A percentile compares a stretch with the other conserved stretches of the same genome.
Conservation (phyloP, 1,140 invertebrate species). For the Liolophura sinensis region DNA sequence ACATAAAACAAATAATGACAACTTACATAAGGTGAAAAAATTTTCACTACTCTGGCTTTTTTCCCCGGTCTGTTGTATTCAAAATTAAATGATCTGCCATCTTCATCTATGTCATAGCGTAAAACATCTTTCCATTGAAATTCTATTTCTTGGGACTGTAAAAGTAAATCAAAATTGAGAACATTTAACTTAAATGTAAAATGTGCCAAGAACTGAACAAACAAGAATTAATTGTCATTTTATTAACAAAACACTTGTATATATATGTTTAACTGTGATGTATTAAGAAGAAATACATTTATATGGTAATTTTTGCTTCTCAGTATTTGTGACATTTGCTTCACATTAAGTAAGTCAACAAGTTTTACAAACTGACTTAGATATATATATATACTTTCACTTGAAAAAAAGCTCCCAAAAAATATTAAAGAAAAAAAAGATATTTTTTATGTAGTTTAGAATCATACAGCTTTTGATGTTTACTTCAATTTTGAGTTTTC, state of each 20-base stretch:
- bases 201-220: too few relatives aligned
- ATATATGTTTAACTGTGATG: too few relatives aligned
- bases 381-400: not conserved
- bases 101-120: slow-evolving; percentile 87
- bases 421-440: not conserved
- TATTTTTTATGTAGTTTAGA: not conserved
- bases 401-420: slow-evolving; percentile 1
- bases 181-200: too few relatives aligned
- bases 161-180: slow-evolving; percentile 24
- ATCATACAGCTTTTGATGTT: not conserved
- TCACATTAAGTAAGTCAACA: not conserved
- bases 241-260: too few relatives aligned
- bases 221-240: too few relatives aligned
- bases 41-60: slow-evolving; percentile 82
- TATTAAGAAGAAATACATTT: too few relatives aligned
- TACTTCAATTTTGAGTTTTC: not conserved
- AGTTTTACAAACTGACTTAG: not conserved
- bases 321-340: not conserved
- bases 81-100: slow-evolving; percentile 86
- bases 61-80: slow-evolving; percentile 83
- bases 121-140: slow-evolving; percentile 81
- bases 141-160: slow-evolving; percentile 76
- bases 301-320: too few relatives aligned
- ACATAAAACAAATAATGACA: not conserved
- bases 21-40: slow-evolving; percentile 91